phyloP scores from a whole-genome alignment of 2,888 invertebrate species.

The Caenorhabditis sp. region DNA sequence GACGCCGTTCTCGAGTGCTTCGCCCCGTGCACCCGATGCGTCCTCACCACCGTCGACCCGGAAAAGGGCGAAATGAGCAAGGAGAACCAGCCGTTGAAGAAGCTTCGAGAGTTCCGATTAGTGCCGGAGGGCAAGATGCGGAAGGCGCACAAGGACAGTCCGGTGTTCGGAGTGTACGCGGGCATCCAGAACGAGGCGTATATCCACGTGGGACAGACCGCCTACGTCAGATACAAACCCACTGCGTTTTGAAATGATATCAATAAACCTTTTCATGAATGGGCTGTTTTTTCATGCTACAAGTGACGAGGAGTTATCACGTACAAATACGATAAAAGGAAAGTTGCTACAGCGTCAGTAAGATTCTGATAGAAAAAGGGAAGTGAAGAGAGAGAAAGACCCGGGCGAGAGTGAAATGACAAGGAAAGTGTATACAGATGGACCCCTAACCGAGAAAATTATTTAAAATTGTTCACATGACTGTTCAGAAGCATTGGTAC shows the following conservation, averaged over 20 bases:
- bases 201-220: slow-evolving; percentile 63
- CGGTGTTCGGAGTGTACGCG: slow-evolving; percentile 63
- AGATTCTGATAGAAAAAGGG: no score
- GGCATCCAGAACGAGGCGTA: slow-evolving; percentile 57
- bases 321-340: no score
- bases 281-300: no score
- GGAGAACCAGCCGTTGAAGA: slow-evolving; percentile 58
- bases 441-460: no score
- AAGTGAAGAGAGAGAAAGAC: no score
- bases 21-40: slow-evolving; percentile 63
- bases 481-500: no score
- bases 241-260: slow-evolving; percentile 57
- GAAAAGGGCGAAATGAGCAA: slow-evolving; percentile 55
- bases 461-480: no score
- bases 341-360: no score
- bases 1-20: slow-evolving; percentile 61
- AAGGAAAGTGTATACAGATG: no score
- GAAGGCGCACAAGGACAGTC: slow-evolving; percentile 51
- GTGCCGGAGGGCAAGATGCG: slow-evolving; percentile 63
- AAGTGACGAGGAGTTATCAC: no score
- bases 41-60: slow-evolving; percentile 60
- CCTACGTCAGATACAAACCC: slow-evolving; percentile 59
- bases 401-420: no score
- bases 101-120: slow-evolving; percentile 59
- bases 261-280: no score